These are phyloP conservation scores for Neodiprion virginianus DNA, from an alignment of 1,140 invertebrate genomes.

Conservation along the genomic window DNA sequence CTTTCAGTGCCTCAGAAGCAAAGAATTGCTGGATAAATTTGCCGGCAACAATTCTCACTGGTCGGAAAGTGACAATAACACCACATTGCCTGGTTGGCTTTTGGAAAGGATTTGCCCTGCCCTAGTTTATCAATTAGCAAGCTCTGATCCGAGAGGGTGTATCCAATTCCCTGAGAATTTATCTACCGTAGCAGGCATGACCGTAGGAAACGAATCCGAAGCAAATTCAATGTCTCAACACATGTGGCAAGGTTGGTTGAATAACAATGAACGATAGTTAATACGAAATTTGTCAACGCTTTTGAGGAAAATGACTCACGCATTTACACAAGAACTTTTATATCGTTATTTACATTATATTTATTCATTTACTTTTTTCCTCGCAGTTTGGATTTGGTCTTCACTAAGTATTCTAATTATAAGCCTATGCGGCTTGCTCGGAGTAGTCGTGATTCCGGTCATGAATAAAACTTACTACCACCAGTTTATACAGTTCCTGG, in stretches of 20 bases:
- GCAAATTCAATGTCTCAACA: constrained; percentile 42
- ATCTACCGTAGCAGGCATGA: constrained; percentile 29
- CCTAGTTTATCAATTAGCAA: constrained; percentile 69
- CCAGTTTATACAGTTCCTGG: constrained; percentile 88
- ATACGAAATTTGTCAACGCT: not conserved
- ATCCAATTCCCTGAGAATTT: constrained; percentile 55
- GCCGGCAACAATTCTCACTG: constrained; percentile 39
- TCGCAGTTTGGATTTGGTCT: constrained; percentile 84
- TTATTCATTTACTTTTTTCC: constrained; percentile 24
- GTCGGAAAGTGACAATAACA: constrained; percentile 33
- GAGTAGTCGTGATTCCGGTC: constrained; percentile 85
- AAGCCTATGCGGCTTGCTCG: constrained; percentile 83
- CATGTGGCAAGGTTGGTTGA: constrained; percentile 50
- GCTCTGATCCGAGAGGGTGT: constrained; percentile 64
- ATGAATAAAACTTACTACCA: constrained; percentile 92
- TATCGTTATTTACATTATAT: not conserved
- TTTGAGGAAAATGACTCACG: not conserved
- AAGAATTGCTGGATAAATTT: constrained; percentile 51
- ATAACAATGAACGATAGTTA: not conserved
- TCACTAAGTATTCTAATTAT: constrained; percentile 81
- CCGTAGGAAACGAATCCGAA: constrained; percentile 31
- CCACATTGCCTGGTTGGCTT: constrained; percentile 49
- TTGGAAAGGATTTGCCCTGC: constrained; percentile 69
- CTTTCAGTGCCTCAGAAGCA: constrained; percentile 54
- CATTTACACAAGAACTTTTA: constrained; percentile 1